These are phyloP conservation scores for Cheilosia pagana DNA, from an alignment of 2,888 invertebrate genomes.

Conservation along the genomic window DNA sequence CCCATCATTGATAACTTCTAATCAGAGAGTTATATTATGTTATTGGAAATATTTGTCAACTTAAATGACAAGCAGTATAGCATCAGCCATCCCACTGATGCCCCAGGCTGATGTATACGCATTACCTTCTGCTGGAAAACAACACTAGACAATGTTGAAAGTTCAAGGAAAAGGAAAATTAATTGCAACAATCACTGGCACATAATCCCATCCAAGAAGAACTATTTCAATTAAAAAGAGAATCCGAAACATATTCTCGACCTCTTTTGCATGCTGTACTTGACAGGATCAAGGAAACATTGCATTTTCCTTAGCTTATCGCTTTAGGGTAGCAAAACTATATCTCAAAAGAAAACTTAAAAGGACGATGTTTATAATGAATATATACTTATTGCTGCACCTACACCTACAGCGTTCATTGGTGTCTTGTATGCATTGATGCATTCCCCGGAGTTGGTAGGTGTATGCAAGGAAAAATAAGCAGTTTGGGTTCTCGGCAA, in stretches of 20 bases:
- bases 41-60: background rate
- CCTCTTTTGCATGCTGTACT: constrained; percentile 33
- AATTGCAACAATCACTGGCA: constrained; percentile 19
- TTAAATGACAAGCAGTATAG: background rate
- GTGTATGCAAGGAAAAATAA: too few relatives aligned
- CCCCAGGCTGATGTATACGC: background rate
- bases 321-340: constrained; percentile 4
- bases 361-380: too few relatives aligned
- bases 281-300: constrained; percentile 35
- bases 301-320: constrained; percentile 25
- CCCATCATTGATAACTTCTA: background rate
- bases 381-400: too few relatives aligned
- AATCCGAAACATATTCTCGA: constrained; percentile 12
- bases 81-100: too few relatives aligned
- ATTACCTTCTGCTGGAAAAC: too few relatives aligned
- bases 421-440: too few relatives aligned
- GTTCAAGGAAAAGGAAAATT: constrained; percentile 21
- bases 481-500: too few relatives aligned
- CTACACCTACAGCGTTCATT: too few relatives aligned
- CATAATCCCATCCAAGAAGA: background rate
- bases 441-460: too few relatives aligned
- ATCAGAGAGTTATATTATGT: too few relatives aligned
- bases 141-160: background rate
- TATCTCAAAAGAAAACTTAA: too few relatives aligned
- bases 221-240: constrained; percentile 36